Evolutionary conservation across 2,888 invertebrate species (phyloP).

Genomic region (Lasiommata megera): DNA sequence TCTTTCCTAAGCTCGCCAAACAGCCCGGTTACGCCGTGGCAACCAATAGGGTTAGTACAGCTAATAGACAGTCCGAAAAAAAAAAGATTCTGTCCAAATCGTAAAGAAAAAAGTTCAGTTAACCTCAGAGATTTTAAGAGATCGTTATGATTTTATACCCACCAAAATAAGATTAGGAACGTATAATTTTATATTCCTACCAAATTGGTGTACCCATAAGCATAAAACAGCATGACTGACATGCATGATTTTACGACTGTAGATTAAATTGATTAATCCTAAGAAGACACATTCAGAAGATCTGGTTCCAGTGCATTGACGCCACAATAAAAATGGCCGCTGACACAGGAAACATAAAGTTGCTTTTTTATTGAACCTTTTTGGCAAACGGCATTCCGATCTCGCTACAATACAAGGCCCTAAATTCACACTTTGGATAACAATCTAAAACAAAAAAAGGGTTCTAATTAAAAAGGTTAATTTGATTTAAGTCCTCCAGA

Average conservation of each 20-base stretch:
- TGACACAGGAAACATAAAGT: constrained; percentile 75
- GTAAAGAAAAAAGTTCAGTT: constrained; percentile 5
- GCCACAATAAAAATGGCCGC: constrained; percentile 67
- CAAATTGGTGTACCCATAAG: constrained; percentile 10
- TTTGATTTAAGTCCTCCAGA: not conserved
- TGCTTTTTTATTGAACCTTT: constrained; percentile 69
- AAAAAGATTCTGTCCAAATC: constrained; percentile 5
- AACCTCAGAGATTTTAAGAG: constrained; percentile 1
- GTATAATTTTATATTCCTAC: constrained; percentile 3
- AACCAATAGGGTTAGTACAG: too few relatives aligned
- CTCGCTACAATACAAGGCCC: not conserved
- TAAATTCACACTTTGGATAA: constrained; percentile 7
- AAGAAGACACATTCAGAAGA: constrained; percentile 42
- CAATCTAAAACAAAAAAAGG: constrained; percentile 4
- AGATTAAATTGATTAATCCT: constrained; percentile 54
- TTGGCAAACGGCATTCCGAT: constrained; percentile 63
- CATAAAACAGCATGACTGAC: constrained; percentile 1
- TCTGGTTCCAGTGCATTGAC: constrained; percentile 65
- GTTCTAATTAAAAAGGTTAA: not conserved
- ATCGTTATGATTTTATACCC: not conserved
- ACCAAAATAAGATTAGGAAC: not conserved
- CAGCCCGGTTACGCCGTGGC: too few relatives aligned
- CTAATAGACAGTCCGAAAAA: too few relatives aligned
- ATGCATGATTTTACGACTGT: constrained; percentile 39
- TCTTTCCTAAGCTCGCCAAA: too few relatives aligned